phyloP scores from a whole-genome alignment of 35 echinoderm and acorn worm species.

The Lytechinus variegatus region DNA sequence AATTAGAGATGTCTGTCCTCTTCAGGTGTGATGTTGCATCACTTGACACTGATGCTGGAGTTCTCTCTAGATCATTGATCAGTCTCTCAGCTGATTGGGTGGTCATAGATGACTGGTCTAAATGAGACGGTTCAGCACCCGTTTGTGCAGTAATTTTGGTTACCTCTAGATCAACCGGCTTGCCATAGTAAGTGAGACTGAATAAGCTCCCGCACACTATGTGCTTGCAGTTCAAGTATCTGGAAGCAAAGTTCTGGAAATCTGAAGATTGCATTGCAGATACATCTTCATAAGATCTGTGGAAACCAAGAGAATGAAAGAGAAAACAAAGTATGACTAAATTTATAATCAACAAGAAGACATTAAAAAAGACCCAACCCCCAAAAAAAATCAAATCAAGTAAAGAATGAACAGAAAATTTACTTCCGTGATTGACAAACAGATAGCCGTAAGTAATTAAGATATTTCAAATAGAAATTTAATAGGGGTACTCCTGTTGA shows the following conservation, averaged over 20 bases:
- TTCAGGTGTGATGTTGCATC: background rate
- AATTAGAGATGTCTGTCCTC: constrained; percentile 30
- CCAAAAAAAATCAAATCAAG: background rate
- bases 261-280: background rate
- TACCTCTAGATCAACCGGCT: constrained; percentile 48
- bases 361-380: background rate
- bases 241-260: constrained; percentile 45
- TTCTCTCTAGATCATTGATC: background rate
- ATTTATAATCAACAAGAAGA: background rate
- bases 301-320: background rate
- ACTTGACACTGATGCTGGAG: constrained; percentile 43
- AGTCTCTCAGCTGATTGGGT: constrained; percentile 38
- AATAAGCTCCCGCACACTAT: constrained; percentile 38
- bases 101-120: constrained; percentile 7
- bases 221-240: constrained; percentile 26
- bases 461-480: too few relatives aligned
- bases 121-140: constrained; percentile 8
- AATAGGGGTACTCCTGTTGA: too few relatives aligned
- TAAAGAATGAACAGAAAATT: background rate
- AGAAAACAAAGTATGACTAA: background rate
- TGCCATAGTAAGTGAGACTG: constrained; percentile 66
- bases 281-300: background rate
- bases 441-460: too few relatives aligned
- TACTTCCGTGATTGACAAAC: too few relatives aligned
- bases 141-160: background rate